Evolutionary conservation across 2,113 vertebrate genomes (phyloP), one percentile per base, ranked within the genome.

Genomic region (Mormyrus iriodes): DNA sequence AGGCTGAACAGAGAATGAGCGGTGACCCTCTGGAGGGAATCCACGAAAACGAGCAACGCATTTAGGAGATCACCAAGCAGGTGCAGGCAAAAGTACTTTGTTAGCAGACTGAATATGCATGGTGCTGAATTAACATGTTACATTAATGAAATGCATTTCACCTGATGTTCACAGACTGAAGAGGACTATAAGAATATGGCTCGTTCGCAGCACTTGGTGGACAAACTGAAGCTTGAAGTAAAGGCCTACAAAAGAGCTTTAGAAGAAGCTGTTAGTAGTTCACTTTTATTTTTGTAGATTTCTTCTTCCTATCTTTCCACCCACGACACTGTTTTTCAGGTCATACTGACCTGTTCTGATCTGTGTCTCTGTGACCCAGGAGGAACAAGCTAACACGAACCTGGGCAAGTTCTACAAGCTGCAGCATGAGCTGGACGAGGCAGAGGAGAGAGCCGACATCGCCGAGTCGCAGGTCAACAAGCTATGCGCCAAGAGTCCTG

Each of bases 31-130:
- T 98, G 65, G 98, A 99, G 91, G 97, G 96, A 92, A 95, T 98
- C 88, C 96, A 97, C 89, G 98, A 99, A 96, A 96, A 97, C 0
- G 98, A 99, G 94, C 91, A 97, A 52, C 96, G 98, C 48, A 94
- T 97, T 92, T 98, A 99, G 94, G 98, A 98, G 94, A 96, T 97
- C 69, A 97, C 96, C 65, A 97, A 97, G 90, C 97, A 97, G 96
- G 96, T 97, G 89, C 88, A 21, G 88, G 53, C 53, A 58, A 58
- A 17, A 21, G 3, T 21, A 19, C 53, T 21, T 58, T 21, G 15
- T 21, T 21, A 21, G 19, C 3, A 19, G 3, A 58, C 15, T 58
- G 53, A 58, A 51, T 12, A 51, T 51, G 48, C 48, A 49, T 49
- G 48, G 48, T 7, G 48, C 7, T 51, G 49, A 51, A 51, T 51